Percentiles rank a stretch among this genome's conserved stretches.
These are phyloP conservation scores for Hydrolagus affinis DNA, from an alignment of 2,113 vertebrate species.

Conservation along the genomic window DNA sequence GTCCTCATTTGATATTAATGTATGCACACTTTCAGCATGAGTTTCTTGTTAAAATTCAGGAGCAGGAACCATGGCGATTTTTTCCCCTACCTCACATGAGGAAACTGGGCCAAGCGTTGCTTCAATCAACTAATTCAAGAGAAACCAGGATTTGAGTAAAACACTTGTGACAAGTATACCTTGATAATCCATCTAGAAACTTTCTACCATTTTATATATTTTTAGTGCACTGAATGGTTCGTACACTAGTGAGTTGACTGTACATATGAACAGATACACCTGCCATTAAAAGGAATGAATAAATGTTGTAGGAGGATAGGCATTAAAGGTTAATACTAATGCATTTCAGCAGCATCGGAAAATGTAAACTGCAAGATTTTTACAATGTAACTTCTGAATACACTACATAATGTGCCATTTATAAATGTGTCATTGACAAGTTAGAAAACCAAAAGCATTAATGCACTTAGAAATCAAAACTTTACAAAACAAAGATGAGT, in stretches of 20 bases:
- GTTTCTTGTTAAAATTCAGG: not conserved
- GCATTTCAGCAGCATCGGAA: constrained; percentile 1
- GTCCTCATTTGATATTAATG: not conserved
- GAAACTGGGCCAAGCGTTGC: not conserved
- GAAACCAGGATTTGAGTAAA: constrained; percentile 6
- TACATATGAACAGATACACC: not conserved
- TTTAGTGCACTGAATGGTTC: constrained; percentile 12
- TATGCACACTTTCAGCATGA: not conserved
- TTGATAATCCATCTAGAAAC: not conserved
- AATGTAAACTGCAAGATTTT: constrained; percentile 1
- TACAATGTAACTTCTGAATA: not conserved
- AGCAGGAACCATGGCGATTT: not conserved
- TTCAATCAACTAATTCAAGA: not conserved
- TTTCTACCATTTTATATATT: constrained; percentile 21
- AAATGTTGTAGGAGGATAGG: constrained; percentile 15
- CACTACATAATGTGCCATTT: not conserved
- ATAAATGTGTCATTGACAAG: not conserved
- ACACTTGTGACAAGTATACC: not conserved
- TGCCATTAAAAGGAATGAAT: constrained; percentile 23
- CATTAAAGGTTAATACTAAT: constrained; percentile 25
- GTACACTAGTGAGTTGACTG: not conserved
- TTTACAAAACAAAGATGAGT: not conserved
- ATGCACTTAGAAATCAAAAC: not conserved
- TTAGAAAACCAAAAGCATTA: not conserved
- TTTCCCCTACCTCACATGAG: not conserved